A percentile compares a stretch with the other conserved stretches of the same genome.
Conservation (phyloP, 2,113 vertebrate genomes). For the Suncus etruscus region DNA sequence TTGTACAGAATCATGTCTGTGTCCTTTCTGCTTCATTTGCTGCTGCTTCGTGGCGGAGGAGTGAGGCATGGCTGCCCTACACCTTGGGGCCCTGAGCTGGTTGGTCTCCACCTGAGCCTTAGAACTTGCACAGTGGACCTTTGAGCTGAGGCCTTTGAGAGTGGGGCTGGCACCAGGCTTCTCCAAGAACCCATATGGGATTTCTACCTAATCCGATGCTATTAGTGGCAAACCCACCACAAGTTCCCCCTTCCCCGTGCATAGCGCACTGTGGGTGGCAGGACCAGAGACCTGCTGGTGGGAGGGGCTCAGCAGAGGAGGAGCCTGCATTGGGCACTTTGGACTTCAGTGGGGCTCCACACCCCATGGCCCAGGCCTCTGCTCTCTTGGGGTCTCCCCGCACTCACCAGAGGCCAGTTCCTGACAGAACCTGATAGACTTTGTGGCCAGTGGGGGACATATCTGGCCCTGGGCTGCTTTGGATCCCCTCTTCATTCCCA, state of each 20-base stretch:
- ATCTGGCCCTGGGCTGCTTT: too few relatives aligned
- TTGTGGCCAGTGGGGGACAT: accelerated
- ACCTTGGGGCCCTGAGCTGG: too few relatives aligned
- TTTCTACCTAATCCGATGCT: not conserved
- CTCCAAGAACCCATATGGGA: accelerated
- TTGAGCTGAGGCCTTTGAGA: not conserved
- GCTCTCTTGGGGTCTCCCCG: too few relatives aligned
- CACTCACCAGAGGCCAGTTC: not conserved
- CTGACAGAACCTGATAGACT: not conserved
- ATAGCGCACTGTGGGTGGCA: not conserved
- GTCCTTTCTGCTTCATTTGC: conserved; percentile 86
- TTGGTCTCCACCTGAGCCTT: too few relatives aligned
- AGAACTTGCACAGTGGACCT: not conserved
- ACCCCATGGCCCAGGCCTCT: too few relatives aligned
- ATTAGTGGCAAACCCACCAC: not conserved
- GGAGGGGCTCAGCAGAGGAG: not conserved
- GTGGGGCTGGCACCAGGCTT: too few relatives aligned
- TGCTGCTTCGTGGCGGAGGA: accelerated
- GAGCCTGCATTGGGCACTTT: not conserved
- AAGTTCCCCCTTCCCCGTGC: not conserved
- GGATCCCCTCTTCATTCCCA: too few relatives aligned
- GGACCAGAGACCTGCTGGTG: not conserved
- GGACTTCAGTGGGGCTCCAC: too few relatives aligned
- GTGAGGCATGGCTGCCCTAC: too few relatives aligned
- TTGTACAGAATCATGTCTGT: conserved; percentile 95